Conservation (phyloP, 2,888 invertebrate species). For the Chelonus formosanus region DNA sequence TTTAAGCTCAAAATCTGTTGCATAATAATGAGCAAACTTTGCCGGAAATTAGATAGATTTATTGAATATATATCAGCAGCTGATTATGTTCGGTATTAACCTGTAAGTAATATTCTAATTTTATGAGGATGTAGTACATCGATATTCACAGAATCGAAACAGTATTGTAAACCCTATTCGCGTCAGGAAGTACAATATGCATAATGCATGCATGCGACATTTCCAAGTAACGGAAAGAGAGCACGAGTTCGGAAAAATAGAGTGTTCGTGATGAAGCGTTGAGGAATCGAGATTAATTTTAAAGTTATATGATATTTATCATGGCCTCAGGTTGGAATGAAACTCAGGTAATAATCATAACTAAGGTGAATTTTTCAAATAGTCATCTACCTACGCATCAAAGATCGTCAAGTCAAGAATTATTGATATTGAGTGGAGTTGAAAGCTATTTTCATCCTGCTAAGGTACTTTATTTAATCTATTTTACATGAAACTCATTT, state of each 20-base stretch:
- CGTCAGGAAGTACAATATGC: slow-evolving; percentile 39
- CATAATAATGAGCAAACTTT: no score
- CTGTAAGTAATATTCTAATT: slow-evolving; percentile 10
- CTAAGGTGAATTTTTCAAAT: no score
- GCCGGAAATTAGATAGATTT: not conserved
- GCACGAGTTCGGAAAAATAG: slow-evolving; percentile 15
- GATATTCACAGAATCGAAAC: slow-evolving; percentile 25
- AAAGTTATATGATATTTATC: not conserved
- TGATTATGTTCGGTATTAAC: no score
- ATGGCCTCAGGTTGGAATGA: no score
- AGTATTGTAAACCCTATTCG: slow-evolving; percentile 25
- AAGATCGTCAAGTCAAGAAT: no score
- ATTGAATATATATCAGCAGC: not conserved
- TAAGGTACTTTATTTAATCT: no score
- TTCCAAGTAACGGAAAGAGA: slow-evolving; percentile 3
- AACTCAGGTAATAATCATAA: no score
- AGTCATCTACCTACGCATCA: no score
- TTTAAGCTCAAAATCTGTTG: no score
- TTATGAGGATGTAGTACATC: slow-evolving; percentile 3
- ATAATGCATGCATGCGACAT: slow-evolving; percentile 43
- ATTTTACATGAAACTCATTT: no score
- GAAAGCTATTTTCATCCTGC: no score
- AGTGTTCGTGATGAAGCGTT: slow-evolving; percentile 19
- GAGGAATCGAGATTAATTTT: slow-evolving; percentile 5
- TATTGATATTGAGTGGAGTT: no score